Evolutionary conservation across 2,113 vertebrate genomes (phyloP).

Genomic region (human): DNA sequence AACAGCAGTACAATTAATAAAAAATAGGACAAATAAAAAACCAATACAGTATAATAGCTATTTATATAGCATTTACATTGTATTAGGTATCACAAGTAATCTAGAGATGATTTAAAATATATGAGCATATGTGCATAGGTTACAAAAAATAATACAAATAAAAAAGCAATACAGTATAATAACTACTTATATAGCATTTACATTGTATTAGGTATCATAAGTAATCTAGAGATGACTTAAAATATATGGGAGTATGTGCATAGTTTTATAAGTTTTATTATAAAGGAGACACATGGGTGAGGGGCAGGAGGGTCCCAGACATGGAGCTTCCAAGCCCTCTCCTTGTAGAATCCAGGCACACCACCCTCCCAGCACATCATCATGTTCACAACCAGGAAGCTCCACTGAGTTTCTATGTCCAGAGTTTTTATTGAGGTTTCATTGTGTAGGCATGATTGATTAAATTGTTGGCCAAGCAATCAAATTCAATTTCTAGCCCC

Average conservation of each 20-base stretch:
- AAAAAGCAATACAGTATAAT: no score
- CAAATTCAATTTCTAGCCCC: neutral
- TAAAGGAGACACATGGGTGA: neutral
- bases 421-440: neutral
- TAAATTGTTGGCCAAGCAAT: neutral
- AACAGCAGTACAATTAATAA: neutral
- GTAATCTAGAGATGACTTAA: no score
- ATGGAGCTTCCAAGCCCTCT: neutral
- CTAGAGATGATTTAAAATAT: neutral
- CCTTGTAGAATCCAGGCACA: neutral
- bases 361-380: neutral
- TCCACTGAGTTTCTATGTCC: neutral
- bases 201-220: no score
- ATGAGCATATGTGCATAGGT: neutral
- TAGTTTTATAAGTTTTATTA: neutral
- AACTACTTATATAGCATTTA: no score
- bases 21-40: neutral
- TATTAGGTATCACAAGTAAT: neutral
- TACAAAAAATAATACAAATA: neutral
- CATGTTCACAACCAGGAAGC: neutral
- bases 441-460: neutral
- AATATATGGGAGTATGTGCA: no score
- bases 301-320: neutral
- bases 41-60: neutral
- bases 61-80: neutral